phyloP scores from a whole-genome alignment of 2,113 vertebrate species.

The Chlamydotis undulata region DNA sequence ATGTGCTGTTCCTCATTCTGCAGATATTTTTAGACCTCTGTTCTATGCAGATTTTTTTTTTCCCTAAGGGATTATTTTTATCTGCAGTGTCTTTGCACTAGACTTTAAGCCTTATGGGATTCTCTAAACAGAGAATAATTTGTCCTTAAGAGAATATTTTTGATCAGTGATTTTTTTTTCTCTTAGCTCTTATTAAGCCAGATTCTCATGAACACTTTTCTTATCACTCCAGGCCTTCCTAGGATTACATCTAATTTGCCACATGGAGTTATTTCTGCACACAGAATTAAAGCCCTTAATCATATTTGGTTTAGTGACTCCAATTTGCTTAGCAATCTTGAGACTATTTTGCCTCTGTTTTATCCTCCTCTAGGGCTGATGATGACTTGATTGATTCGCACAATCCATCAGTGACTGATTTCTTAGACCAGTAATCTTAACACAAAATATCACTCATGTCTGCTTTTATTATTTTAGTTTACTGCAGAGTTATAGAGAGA shows the following conservation, averaged over 20 bases:
- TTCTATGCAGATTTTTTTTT: neutral
- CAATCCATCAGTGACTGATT: neutral
- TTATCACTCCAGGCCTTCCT: conserved; percentile 10
- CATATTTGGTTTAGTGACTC: conserved; percentile 44
- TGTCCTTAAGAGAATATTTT: neutral
- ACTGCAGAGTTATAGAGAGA: neutral
- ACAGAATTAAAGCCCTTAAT: conserved; percentile 51
- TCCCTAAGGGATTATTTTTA: conserved; percentile 2
- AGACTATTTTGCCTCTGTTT: neutral
- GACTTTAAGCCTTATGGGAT: neutral
- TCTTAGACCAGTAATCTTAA: neutral
- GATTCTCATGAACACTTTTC: neutral
- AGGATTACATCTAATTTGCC: conserved; percentile 31
- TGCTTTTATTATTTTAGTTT: neutral
- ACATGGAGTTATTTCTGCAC: conserved; percentile 44
- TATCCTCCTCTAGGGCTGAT: neutral
- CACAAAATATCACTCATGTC: neutral
- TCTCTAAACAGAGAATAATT: neutral
- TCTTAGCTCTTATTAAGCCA: conserved; percentile 9
- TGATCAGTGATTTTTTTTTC: neutral
- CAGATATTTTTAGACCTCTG: neutral
- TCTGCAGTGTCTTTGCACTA: neutral
- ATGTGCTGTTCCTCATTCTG: neutral
- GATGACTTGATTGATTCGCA: neutral
- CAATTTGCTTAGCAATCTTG: conserved; percentile 14